A percentile compares a stretch with the other conserved stretches of the same genome.
phyloP scores from a whole-genome alignment of 2,113 vertebrate species.

The Glareola pratincola region DNA sequence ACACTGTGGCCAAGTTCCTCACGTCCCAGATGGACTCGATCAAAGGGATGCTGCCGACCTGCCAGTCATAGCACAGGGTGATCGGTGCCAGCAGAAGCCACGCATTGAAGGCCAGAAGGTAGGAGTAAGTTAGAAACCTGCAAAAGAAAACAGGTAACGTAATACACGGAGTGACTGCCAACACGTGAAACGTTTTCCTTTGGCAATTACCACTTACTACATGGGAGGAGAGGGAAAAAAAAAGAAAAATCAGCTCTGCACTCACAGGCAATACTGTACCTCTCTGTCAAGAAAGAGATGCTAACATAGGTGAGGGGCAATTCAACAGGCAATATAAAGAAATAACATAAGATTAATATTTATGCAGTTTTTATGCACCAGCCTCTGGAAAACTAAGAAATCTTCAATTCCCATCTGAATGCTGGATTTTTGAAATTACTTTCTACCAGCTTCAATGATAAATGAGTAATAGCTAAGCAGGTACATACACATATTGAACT shows the following conservation, averaged over 20 bases:
- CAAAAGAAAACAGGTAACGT: background rate
- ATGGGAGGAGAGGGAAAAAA: fast-evolving
- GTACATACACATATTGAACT: background rate
- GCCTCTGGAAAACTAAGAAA: background rate
- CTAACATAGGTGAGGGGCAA: background rate
- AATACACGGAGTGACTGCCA: background rate
- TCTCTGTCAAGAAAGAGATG: background rate
- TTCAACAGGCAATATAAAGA: background rate
- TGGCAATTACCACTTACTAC: background rate
- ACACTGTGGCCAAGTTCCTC: constrained; percentile 82
- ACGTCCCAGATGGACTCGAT: constrained; percentile 86
- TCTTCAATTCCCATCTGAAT: background rate
- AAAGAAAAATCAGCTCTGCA: background rate
- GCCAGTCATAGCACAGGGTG: constrained; percentile 96
- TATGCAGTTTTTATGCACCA: background rate
- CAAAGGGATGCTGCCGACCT: constrained; percentile 95
- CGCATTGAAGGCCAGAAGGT: constrained; percentile 92
- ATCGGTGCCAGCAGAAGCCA: constrained; percentile 91
- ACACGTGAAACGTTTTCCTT: background rate
- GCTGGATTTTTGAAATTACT: background rate
- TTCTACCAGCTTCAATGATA: background rate
- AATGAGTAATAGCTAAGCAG: background rate
- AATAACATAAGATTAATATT: background rate
- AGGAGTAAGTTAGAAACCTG: constrained; percentile 92
- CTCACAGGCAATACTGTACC: background rate